Conservation (phyloP, 2,888 invertebrate species). For the Beris chalybata region DNA sequence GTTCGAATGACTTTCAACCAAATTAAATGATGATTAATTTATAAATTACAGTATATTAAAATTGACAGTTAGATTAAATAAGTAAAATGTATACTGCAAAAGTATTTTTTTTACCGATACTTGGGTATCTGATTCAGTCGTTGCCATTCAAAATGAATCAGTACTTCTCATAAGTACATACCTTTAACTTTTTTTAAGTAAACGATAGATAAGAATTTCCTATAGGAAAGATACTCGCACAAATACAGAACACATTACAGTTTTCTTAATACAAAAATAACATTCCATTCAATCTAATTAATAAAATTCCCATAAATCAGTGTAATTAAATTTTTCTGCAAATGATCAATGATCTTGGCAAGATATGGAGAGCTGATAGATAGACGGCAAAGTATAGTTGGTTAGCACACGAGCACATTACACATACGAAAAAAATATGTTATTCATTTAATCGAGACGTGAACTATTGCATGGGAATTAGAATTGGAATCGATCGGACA, state of each 20-base stretch:
- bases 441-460: slow-evolving; percentile 28
- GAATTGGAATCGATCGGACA: slow-evolving; percentile 11
- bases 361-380: slow-evolving; percentile 28
- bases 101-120: too few relatives aligned
- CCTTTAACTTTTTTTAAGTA: too few relatives aligned
- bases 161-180: too few relatives aligned
- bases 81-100: too few relatives aligned
- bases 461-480: slow-evolving; percentile 32
- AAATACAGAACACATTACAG: slow-evolving; percentile 1
- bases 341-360: slow-evolving; percentile 30
- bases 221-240: too few relatives aligned
- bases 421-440: slow-evolving; percentile 15
- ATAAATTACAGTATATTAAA: too few relatives aligned
- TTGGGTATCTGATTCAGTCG: too few relatives aligned
- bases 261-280: slow-evolving; percentile 27
- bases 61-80: too few relatives aligned
- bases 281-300: slow-evolving; percentile 33
- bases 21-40: too few relatives aligned
- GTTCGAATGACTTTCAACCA: too few relatives aligned
- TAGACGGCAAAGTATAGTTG: slow-evolving; percentile 8
- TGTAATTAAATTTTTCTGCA: slow-evolving; percentile 33
- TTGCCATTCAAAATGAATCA: too few relatives aligned
- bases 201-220: too few relatives aligned
- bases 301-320: slow-evolving; percentile 33
- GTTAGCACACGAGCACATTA: not conserved